Evolutionary conservation across 2,797 vertebrate species (phyloP).

Genomic region (Setipinna tenuifilis): DNA sequence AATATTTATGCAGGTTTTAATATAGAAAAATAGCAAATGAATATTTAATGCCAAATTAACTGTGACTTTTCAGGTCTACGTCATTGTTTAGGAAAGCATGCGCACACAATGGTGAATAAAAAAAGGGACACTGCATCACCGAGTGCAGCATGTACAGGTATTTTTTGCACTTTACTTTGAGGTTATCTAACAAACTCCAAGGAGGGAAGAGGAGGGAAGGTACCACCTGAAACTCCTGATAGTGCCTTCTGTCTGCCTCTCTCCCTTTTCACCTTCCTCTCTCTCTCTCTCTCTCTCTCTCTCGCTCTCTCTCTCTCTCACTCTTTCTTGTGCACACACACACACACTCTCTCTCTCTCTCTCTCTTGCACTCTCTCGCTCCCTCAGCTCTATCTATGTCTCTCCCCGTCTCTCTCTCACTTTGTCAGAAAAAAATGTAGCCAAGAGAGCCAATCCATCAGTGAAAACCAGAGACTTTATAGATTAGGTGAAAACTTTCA

Average conservation of each 20-base stretch:
- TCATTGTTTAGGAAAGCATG: slow-evolving; percentile 31
- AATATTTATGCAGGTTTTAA: slow-evolving; percentile 50
- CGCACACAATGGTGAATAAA: slow-evolving; percentile 13
- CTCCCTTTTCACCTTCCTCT: no score
- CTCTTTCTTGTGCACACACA: background rate
- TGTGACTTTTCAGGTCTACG: slow-evolving; percentile 30
- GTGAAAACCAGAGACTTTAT: no score
- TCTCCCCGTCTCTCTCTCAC: background rate
- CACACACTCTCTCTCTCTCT: background rate
- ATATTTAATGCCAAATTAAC: slow-evolving; percentile 52
- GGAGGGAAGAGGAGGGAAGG: no score
- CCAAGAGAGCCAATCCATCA: slow-evolving; percentile 36
- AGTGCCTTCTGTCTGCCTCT: background rate
- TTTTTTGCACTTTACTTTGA: background rate
- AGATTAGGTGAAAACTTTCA: slow-evolving; percentile 40
- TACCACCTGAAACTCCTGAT: background rate
- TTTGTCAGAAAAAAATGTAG: slow-evolving; percentile 24
- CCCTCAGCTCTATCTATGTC: background rate
- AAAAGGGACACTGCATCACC: background rate
- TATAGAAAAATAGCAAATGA: slow-evolving; percentile 48
- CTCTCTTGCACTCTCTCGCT: no score
- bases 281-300: background rate
- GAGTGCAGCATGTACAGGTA: background rate
- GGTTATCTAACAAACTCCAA: background rate
- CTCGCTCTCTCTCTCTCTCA: background rate